Percentiles rank a stretch among this genome's conserved stretches.
Conservation (phyloP, 37 sponge, comb jelly and placozoan genomes). For the Petrosia ficiformis region DNA sequence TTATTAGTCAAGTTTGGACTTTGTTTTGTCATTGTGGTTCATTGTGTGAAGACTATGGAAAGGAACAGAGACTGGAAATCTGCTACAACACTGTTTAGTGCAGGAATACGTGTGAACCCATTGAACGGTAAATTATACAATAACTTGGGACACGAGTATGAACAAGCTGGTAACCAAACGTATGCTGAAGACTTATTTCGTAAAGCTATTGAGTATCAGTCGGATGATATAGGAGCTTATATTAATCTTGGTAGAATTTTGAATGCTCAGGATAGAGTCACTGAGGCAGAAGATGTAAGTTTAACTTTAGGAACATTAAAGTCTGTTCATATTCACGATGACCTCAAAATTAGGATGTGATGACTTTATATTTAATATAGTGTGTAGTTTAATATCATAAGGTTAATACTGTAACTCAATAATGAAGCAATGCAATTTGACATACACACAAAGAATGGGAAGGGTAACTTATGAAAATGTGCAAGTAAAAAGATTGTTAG, state of each 20-base stretch:
- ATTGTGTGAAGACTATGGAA: slow-evolving; percentile 37
- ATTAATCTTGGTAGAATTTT: slow-evolving; percentile 78
- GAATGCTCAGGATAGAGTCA: slow-evolving; percentile 49
- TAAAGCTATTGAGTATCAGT: slow-evolving; percentile 60
- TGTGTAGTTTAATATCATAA: too few species aligned
- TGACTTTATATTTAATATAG: too few species aligned
- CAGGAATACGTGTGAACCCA: slow-evolving; percentile 68
- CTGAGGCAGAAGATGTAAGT: slow-evolving; percentile 68
- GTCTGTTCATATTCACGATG: too few species aligned
- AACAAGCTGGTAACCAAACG: slow-evolving; percentile 23
- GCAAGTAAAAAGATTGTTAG: too few species aligned
- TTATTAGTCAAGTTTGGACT: slow-evolving; percentile 1
- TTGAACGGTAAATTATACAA: slow-evolving; percentile 76
- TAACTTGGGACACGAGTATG: slow-evolving; percentile 82
- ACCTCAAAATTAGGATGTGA: too few species aligned
- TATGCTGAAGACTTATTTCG: slow-evolving; percentile 73
- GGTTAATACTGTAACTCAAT: too few species aligned
- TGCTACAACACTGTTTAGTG: slow-evolving; percentile 63
- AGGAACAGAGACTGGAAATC: slow-evolving; percentile 74
- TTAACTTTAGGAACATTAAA: not conserved
- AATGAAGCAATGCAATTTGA: too few species aligned
- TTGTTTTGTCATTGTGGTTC: slow-evolving; percentile 15
- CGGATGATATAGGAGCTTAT: slow-evolving; percentile 81
- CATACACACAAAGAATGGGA: not conserved
- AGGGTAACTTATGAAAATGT: too few species aligned